Evolutionary conservation across 1,140 invertebrate genomes (phyloP).

Genomic region (Ooceraea biroi): DNA sequence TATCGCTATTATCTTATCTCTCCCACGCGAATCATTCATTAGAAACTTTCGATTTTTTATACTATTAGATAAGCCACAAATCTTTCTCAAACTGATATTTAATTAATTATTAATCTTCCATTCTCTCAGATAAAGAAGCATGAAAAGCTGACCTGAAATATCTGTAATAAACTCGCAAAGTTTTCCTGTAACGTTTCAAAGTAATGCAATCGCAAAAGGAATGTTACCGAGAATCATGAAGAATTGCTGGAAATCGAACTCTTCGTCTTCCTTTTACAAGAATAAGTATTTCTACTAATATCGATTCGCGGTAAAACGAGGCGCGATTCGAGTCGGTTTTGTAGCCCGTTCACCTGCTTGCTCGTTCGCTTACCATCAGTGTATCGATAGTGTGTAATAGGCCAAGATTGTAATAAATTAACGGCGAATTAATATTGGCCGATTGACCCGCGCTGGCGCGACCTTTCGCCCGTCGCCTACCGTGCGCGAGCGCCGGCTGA

Average conservation of each 20-base stretch:
- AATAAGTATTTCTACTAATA: constrained; percentile 1
- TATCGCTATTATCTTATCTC: constrained; percentile 7
- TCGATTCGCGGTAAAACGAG: neutral
- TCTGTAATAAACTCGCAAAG: neutral
- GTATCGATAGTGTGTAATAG: constrained; percentile 69
- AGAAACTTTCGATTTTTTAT: neutral
- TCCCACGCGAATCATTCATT: neutral
- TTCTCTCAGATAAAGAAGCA: neutral
- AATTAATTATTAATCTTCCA: neutral
- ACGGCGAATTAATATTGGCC: constrained; percentile 80
- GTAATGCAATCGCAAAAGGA: neutral
- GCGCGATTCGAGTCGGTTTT: neutral
- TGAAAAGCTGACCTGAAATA: neutral
- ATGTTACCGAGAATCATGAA: neutral
- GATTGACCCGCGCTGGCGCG: constrained; percentile 76
- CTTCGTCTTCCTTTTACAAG: neutral
- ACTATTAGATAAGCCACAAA: constrained; percentile 5
- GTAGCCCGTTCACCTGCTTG: constrained; percentile 50
- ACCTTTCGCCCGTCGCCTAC: constrained; percentile 67
- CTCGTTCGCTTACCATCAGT: constrained; percentile 31
- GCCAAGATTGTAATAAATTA: constrained; percentile 81
- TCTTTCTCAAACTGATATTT: neutral
- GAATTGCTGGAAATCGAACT: neutral
- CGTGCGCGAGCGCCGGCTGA: constrained; percentile 45
- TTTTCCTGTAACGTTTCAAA: neutral